Conservation (phyloP, 2,797 vertebrate genomes). For the Pangasius mekongensis region DNA sequence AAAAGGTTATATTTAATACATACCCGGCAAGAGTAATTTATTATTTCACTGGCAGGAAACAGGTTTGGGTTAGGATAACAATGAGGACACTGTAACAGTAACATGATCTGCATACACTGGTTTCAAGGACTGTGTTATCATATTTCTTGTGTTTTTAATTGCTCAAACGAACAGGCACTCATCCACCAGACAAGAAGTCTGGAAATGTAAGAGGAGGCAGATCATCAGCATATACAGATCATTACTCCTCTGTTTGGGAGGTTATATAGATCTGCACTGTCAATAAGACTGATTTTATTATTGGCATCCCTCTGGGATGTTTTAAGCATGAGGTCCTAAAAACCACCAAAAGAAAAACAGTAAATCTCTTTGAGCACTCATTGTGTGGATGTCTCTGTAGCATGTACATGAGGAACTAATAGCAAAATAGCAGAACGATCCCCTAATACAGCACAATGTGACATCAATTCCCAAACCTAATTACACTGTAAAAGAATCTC, state of each 20-base stretch:
- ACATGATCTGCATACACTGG: neutral
- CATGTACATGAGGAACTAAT: neutral
- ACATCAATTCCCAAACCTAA: neutral
- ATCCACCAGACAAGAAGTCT: neutral
- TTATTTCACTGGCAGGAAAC: neutral
- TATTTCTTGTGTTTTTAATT: neutral
- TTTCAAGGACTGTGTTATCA: neutral
- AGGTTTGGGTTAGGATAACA: neutral
- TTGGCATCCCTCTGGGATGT: neutral
- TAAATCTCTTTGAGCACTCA: neutral
- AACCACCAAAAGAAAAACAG: neutral
- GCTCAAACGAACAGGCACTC: too few relatives aligned
- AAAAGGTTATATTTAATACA: neutral
- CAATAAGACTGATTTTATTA: neutral
- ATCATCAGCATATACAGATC: neutral
- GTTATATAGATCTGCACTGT: neutral
- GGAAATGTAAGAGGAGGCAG: too few relatives aligned
- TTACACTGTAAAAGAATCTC: neutral
- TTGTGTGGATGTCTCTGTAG: neutral
- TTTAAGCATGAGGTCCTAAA: neutral
- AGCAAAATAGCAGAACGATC: neutral
- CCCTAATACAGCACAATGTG: neutral
- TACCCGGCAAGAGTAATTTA: neutral
- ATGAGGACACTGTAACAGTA: neutral
- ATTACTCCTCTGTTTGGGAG: neutral